Percentiles rank a stretch among this genome's conserved stretches.
Conservation (phyloP, 2,797 vertebrate genomes). For the Typhlichthys subterraneus region DNA sequence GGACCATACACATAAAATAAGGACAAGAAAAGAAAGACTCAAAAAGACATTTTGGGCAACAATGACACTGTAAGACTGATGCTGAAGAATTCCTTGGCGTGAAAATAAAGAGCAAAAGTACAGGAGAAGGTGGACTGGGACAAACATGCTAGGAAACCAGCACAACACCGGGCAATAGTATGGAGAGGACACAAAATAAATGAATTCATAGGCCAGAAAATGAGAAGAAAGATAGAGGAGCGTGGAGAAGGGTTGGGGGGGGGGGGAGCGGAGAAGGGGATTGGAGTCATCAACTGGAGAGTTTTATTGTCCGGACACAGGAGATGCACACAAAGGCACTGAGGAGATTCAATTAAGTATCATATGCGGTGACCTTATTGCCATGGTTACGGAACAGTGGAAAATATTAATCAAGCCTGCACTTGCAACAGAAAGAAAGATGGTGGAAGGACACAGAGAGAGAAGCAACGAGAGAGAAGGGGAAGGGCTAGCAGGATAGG, state of each 20-base stretch:
- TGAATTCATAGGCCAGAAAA: slow-evolving; percentile 80
- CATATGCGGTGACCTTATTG: slow-evolving; percentile 99
- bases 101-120: slow-evolving; percentile 35
- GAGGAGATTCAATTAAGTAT: slow-evolving; percentile 99
- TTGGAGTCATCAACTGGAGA: slow-evolving; percentile 83
- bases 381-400: slow-evolving; percentile 98
- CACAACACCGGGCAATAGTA: slow-evolving; percentile 26
- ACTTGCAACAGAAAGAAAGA: slow-evolving; percentile 70
- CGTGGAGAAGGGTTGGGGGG: slow-evolving; percentile 29
- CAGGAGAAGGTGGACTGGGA: slow-evolving; percentile 56
- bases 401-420: slow-evolving; percentile 99
- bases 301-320: slow-evolving; percentile 93
- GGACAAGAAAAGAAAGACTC: slow-evolving; percentile 18
- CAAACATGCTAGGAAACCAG: slow-evolving; percentile 57
- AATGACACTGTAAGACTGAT: slow-evolving; percentile 58
- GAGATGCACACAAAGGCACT: slow-evolving; percentile 94
- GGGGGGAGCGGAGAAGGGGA: slow-evolving; percentile 51
- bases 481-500: slow-evolving; percentile 30
- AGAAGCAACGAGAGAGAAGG: slow-evolving; percentile 43
- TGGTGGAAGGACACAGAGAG: slow-evolving; percentile 69
- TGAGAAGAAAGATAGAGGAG: slow-evolving; percentile 66
- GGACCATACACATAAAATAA: background rate
- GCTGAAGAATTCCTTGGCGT: slow-evolving; percentile 49
- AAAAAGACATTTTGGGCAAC: slow-evolving; percentile 36
- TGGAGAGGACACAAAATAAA: slow-evolving; percentile 62